A percentile compares a stretch with the other conserved stretches of the same genome.
phyloP scores from a whole-genome alignment of 2,888 invertebrate genomes.

The Drosophila aldrichi region DNA sequence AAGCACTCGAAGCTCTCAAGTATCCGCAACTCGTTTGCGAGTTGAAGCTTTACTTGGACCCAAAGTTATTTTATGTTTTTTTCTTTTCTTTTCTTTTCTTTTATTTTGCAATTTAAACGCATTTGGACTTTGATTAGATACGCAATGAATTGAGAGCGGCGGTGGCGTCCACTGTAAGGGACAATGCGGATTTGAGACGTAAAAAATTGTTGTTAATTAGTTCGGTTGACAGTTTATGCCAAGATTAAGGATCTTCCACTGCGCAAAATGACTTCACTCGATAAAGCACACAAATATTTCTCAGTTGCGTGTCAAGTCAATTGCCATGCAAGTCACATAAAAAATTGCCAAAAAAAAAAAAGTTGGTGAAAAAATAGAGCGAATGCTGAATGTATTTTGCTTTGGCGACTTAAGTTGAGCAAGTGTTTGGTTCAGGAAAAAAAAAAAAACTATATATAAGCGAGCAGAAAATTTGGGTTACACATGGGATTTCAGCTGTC shows the following conservation, averaged over 20 bases:
- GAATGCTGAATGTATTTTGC: slow-evolving; percentile 42
- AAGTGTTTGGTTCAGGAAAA: slow-evolving; percentile 34
- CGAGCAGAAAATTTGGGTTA: slow-evolving; percentile 30
- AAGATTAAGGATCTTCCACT: slow-evolving; percentile 38
- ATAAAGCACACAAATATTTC: slow-evolving; percentile 18
- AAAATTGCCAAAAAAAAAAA: slow-evolving; percentile 30
- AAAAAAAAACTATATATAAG: not conserved
- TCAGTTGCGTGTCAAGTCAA: slow-evolving; percentile 36
- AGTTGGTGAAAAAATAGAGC: slow-evolving; percentile 38
- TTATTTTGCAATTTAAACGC: slow-evolving; percentile 45
- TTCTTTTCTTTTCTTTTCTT: not conserved
- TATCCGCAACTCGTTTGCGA: slow-evolving; percentile 54
- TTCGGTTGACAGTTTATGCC: slow-evolving; percentile 1
- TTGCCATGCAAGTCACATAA: slow-evolving; percentile 45
- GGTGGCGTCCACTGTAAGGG: not conserved
- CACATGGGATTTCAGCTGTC: slow-evolving; percentile 31
- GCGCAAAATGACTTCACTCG: slow-evolving; percentile 17
- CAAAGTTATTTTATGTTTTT: slow-evolving; percentile 1
- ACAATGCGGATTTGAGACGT: slow-evolving; percentile 5
- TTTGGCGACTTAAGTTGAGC: slow-evolving; percentile 40
- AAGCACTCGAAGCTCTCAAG: slow-evolving; percentile 34
- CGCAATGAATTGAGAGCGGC: slow-evolving; percentile 21
- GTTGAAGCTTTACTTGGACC: slow-evolving; percentile 25
- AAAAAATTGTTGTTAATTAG: slow-evolving; percentile 32
- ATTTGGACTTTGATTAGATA: slow-evolving; percentile 61